phyloP scores from a whole-genome alignment of 2,113 vertebrate genomes.

The Heterotis niloticus region DNA sequence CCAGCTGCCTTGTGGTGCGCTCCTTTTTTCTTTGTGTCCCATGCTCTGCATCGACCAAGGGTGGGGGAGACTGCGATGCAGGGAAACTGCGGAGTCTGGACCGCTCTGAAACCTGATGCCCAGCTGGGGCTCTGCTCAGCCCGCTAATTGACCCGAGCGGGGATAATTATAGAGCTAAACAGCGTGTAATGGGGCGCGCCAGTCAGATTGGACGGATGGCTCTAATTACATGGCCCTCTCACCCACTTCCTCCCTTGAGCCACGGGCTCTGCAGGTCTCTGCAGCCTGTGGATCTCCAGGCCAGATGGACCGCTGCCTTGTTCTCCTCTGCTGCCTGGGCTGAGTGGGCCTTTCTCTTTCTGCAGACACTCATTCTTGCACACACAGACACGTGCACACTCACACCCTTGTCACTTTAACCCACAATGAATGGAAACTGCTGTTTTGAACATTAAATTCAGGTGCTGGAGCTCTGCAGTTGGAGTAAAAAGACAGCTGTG shows the following conservation, averaged over 20 bases:
- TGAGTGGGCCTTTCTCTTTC: too few relatives aligned
- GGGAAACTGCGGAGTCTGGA: background rate
- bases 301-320: conserved; percentile 8
- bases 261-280: background rate
- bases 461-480: background rate
- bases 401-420: background rate
- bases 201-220: conserved; percentile 21
- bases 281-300: background rate
- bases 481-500: background rate
- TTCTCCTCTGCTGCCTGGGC: background rate
- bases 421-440: too few relatives aligned
- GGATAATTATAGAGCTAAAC: conserved; percentile 26
- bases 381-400: background rate
- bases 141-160: conserved; percentile 22
- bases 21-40: background rate
- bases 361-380: background rate
- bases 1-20: background rate
- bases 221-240: conserved; percentile 5
- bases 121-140: conserved; percentile 12
- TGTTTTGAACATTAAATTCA: too few relatives aligned
- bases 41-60: background rate
- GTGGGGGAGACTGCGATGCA: background rate
- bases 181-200: conserved; percentile 24
- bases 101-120: conserved; percentile 10
- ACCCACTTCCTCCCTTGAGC: conserved; percentile 13